Evolutionary conservation across 1,140 invertebrate species (phyloP), one percentile per base, ranked within the genome.

Genomic region (Drosophila tani): DNA sequence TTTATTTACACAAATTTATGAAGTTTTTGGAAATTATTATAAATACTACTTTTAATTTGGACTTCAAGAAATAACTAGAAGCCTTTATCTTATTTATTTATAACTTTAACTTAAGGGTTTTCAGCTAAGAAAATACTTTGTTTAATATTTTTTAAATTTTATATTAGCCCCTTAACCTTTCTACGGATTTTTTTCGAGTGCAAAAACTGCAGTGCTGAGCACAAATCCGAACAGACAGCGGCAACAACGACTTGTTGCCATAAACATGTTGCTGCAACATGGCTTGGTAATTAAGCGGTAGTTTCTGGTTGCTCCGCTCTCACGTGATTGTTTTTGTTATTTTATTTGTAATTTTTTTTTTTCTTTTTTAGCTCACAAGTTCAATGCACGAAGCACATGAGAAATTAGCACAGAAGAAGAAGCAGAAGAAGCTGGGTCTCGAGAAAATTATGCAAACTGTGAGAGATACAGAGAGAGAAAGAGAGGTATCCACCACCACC

Each of bases 231-330:
- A 29, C 29, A 24, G 67, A 55, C 63, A 55, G 51, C 51, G 29
- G 35, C 47, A 73, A 76, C 67, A 79, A 82, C 67, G 69, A 82
- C 47, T 77, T 77, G 79, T 82, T 82, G 75, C 75, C 66, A 67
- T 83, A 83, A 83, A 78, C 81, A 88, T 87, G 84, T 87, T 88
- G 81, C 80, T 47, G 77, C 84, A 88, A 84, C 84, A 88, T 88
- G 86, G 68, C 50, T 59, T 69, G 60, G 81, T 83, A 88, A 87
- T 87, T 88, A 87, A 88, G 71, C 57, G 67, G 74, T 74, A 45
- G 74, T 67, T 71, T 70, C 63, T 57, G 24, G 70, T 62, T 59
- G 51, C 50, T 15, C 64, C 35, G 27, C 43, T 68, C 79, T 81
- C 79, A 76, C 71, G 79, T 82, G 79, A 82, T 75, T 73, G 68